These are phyloP conservation scores for Cataglyphis livida DNA, from an alignment of 2,888 invertebrate genomes.

Conservation along the genomic window DNA sequence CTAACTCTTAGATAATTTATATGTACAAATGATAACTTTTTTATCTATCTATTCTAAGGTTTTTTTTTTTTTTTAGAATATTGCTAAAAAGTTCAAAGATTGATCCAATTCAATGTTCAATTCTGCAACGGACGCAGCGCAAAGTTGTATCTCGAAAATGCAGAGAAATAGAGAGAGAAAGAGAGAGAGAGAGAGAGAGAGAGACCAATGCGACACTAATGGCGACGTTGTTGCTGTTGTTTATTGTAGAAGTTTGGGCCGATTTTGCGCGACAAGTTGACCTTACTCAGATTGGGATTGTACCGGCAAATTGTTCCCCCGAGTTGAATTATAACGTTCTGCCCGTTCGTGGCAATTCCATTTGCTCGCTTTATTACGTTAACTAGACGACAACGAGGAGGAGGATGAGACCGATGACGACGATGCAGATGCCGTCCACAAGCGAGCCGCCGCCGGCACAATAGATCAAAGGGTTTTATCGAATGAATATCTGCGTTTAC, in stretches of 20 bases:
- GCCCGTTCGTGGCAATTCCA: slow-evolving; percentile 74
- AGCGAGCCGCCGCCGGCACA: slow-evolving; percentile 53
- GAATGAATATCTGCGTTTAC: slow-evolving; percentile 30
- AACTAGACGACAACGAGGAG: slow-evolving; percentile 57
- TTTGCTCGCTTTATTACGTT: slow-evolving; percentile 75
- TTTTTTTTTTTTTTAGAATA: not conserved
- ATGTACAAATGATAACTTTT: not conserved
- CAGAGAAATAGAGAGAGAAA: not conserved
- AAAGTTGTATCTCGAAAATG: slow-evolving; percentile 17
- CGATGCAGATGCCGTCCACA: slow-evolving; percentile 46
- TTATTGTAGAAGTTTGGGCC: slow-evolving; percentile 74
- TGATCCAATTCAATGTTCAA: not conserved
- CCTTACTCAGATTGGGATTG: slow-evolving; percentile 76
- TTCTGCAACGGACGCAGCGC: not conserved
- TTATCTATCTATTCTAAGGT: not conserved
- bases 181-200: not conserved
- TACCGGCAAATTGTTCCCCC: slow-evolving; percentile 77
- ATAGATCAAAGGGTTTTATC: slow-evolving; percentile 71
- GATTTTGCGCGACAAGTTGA: slow-evolving; percentile 68
- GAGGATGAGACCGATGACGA: slow-evolving; percentile 43
- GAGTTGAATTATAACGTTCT: slow-evolving; percentile 80
- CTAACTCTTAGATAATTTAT: not conserved
- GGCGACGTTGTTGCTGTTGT: slow-evolving; percentile 67
- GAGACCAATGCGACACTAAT: slow-evolving; percentile 42
- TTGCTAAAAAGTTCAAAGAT: not conserved